These are phyloP conservation scores for Dicyrtomina minuta DNA, from an alignment of 2,888 invertebrate genomes.

Conservation along the genomic window DNA sequence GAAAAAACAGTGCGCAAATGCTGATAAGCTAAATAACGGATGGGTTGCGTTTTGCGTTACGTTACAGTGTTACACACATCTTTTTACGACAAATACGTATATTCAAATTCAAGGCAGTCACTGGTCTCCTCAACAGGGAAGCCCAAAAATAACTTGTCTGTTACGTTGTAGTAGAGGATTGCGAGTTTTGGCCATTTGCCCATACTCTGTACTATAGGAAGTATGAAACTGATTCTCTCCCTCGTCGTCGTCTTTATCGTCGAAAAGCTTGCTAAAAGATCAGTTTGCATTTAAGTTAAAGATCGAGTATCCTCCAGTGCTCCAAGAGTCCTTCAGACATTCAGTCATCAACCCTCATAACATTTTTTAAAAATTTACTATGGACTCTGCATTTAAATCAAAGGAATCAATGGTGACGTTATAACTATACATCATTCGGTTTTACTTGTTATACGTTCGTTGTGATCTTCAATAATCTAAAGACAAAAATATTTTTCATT, in stretches of 20 bases:
- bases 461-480: not conserved
- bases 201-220: constrained; percentile 20
- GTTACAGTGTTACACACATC: not conserved
- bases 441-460: not conserved
- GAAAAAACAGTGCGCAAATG: constrained; percentile 18
- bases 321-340: constrained; percentile 13
- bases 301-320: constrained; percentile 19
- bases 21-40: not conserved
- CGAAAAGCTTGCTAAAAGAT: not conserved
- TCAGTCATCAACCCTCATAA: constrained; percentile 43
- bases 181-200: constrained; percentile 26
- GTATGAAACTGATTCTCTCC: constrained; percentile 17
- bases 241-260: not conserved
- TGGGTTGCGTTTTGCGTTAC: not conserved
- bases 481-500: not conserved
- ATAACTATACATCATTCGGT: not conserved
- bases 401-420: not conserved
- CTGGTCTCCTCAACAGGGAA: constrained; percentile 3
- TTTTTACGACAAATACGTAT: not conserved
- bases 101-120: not conserved
- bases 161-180: constrained; percentile 19
- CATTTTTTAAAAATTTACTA: constrained; percentile 2
- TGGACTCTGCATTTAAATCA: not conserved
- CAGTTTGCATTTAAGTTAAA: constrained; percentile 10
- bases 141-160: constrained; percentile 21